Conservation (phyloP, 1,140 invertebrate species). For the Zaprionus kolodkinae region DNA sequence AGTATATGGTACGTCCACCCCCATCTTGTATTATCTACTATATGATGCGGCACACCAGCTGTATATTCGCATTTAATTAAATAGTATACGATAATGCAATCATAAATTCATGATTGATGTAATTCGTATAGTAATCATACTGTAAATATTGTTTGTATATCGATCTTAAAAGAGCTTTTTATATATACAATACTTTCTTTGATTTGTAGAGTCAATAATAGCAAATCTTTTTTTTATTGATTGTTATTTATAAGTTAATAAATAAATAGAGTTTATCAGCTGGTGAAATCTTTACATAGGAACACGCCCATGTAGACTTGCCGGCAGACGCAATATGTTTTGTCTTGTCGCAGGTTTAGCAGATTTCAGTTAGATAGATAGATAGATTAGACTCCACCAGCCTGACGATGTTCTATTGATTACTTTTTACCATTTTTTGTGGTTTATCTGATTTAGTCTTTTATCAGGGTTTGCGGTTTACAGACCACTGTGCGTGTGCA, state of each 20-base stretch:
- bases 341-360: conserved; percentile 30
- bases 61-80: conserved; percentile 33
- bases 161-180: background rate
- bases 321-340: conserved; percentile 18
- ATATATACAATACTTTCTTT: background rate
- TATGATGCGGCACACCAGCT: background rate
- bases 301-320: background rate
- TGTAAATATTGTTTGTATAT: background rate
- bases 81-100: conserved; percentile 24
- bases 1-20: background rate
- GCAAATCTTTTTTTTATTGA: too few relatives aligned
- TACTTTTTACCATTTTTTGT: conserved; percentile 7
- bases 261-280: background rate
- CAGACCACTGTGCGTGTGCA: conserved; percentile 44
- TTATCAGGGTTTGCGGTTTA: background rate
- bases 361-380: conserved; percentile 20
- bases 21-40: conserved; percentile 1
- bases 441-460: conserved; percentile 6
- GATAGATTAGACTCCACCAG: conserved; percentile 11
- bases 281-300: background rate
- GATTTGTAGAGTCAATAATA: background rate
- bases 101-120: conserved; percentile 31
- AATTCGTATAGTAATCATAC: conserved; percentile 6
- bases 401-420: conserved; percentile 21
- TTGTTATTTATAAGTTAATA: background rate